Evolutionary conservation across 2,797 vertebrate species (phyloP).

Genomic region (Eulemur mongoz): DNA sequence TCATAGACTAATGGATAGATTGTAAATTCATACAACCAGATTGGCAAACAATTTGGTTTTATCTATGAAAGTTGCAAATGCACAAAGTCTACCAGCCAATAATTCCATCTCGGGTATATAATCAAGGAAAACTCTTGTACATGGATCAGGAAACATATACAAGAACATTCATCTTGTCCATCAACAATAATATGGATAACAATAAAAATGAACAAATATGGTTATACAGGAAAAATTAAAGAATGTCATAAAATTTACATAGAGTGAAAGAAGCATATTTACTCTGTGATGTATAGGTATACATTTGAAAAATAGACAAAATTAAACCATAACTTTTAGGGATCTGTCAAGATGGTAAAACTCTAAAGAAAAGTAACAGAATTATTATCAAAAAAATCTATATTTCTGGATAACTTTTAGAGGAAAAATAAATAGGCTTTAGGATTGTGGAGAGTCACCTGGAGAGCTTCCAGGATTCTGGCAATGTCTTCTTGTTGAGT

Average conservation of each 20-base stretch:
- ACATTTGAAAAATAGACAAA: neutral
- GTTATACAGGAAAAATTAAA: neutral
- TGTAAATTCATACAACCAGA: neutral
- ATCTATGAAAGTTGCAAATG: neutral
- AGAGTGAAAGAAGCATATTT: neutral
- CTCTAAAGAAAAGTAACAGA: neutral
- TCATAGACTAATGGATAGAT: neutral
- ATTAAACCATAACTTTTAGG: neutral
- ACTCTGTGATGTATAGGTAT: neutral
- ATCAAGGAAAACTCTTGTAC: neutral
- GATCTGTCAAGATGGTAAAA: neutral
- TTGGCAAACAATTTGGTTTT: neutral
- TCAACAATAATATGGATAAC: neutral
- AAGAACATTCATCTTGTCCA: neutral
- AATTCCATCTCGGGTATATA: neutral
- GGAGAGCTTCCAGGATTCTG: neutral
- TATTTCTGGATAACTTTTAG: neutral
- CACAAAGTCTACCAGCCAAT: neutral
- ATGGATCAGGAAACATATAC: neutral
- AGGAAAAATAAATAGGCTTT: neutral
- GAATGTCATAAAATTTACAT: neutral
- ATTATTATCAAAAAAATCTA: neutral
- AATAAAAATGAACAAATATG: neutral
- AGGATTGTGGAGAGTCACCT: neutral
- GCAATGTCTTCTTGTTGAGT: neutral